Base-by-base conservation (phyloP, 2,888 invertebrate genomes). In the Nomada ferruginata region DNA sequence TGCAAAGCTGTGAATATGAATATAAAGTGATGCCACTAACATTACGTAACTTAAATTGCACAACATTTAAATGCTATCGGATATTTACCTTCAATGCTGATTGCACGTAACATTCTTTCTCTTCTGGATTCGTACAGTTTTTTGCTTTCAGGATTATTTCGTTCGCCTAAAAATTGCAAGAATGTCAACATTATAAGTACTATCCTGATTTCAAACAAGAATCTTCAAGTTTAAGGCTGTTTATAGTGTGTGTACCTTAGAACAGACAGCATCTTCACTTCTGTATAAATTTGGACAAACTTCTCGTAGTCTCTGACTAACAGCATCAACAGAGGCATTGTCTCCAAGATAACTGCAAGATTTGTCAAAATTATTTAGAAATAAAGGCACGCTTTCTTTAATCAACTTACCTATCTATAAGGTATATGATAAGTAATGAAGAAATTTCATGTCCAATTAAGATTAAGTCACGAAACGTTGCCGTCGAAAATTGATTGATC, bases 181-280 rank as follows among this genome's bases (percentile, higher is more conserved):
- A 68, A 44, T 23, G 61, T 18, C 50, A 52, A 59, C 66, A 76
- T 13, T 15, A 15, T 15, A 47, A 47, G 11, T 13, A 57, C 57
- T 9, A 53, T 53, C 53, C 26, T 13, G 23, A 23, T 23, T n/a
- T 23, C 2, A 26, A 57, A 57, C 53, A 53, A 18, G 53, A 53
- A 50, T 29, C 20, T 53, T 57, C 42, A 47, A 15, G 47, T 47
- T 47, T 47, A 47, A 47, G 47, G 47, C 11, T 47, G 1, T 47
- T 47, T 15, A 47, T 47, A 11, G 47, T 47, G 13, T 13, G 18
- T 53, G 76, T 94, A 98, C 98, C 95, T 99, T 99, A 2, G 99
- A 98, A 90, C 98, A 98, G 15, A 98, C 97, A 4, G 99, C 99
- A 94, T 99, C 99, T 94, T 99, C 99, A 90, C 96, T 96, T 84